phyloP scores from a whole-genome alignment of 2,113 vertebrate species.

The Zosterops lateralis region DNA sequence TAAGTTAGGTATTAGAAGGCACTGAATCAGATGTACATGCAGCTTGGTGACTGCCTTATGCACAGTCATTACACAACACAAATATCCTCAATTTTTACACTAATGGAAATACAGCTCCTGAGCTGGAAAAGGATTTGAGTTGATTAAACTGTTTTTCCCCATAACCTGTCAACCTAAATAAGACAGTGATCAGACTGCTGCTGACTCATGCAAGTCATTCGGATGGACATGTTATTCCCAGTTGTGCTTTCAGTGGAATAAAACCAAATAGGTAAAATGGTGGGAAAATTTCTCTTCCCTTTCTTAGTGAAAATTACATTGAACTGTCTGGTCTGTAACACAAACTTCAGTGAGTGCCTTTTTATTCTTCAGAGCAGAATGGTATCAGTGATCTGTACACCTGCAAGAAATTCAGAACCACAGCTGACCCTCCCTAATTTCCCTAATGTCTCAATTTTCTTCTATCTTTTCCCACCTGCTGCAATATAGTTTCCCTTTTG shows the following conservation, averaged over 20 bases:
- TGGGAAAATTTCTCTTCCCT: constrained; percentile 23
- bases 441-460: not conserved
- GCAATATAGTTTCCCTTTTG: not conserved
- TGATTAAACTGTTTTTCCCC: constrained; percentile 9
- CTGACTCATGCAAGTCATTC: constrained; percentile 17
- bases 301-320: not conserved
- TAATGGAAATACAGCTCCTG: constrained; percentile 35
- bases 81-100: not conserved
- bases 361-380: not conserved
- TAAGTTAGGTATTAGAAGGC: not conserved
- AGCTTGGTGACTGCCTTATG: not conserved
- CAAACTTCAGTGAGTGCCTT: not conserved
- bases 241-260: constrained; percentile 44
- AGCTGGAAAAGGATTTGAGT: constrained; percentile 26
- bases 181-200: not conserved
- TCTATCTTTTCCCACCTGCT: not conserved
- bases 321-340: not conserved
- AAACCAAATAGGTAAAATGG: constrained; percentile 30
- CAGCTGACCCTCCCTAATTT: not conserved
- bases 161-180: not conserved
- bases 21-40: not conserved
- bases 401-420: not conserved
- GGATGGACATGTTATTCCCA: constrained; percentile 45
- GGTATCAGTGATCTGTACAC: not conserved
- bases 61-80: not conserved